phyloP scores from a whole-genome alignment of 2,888 invertebrate genomes.

The Eumerus sabulonum region DNA sequence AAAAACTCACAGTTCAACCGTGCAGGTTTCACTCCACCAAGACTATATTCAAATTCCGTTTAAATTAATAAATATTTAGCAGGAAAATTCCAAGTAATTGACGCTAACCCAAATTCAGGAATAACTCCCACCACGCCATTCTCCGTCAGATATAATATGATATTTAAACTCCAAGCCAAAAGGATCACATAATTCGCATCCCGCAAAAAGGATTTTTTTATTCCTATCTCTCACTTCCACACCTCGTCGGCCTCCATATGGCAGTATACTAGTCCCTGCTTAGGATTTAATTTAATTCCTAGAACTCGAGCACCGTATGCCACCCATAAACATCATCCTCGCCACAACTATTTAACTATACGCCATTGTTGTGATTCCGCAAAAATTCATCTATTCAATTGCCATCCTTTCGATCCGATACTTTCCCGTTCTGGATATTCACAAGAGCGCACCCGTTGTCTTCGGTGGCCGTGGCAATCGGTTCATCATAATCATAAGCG shows the following conservation, averaged over 20 bases:
- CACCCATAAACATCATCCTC: too few species aligned
- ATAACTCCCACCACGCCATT: constrained; percentile 22
- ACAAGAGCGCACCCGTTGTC: neutral
- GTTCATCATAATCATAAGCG: constrained; percentile 5
- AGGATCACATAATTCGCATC: constrained; percentile 33
- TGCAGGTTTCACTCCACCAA: too few species aligned
- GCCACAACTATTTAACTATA: constrained; percentile 43
- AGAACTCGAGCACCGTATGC: constrained; percentile 24
- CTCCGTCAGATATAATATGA: constrained; percentile 36
- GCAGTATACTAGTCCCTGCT: constrained; percentile 13
- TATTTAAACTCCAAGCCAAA: constrained; percentile 27
- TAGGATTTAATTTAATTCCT: constrained; percentile 60
- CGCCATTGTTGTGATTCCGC: constrained; percentile 31
- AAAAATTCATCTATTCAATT: constrained; percentile 38
- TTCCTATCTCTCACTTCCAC: constrained; percentile 16
- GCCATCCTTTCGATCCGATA: constrained; percentile 36
- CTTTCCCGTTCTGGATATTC: constrained; percentile 35
- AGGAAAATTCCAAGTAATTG: constrained; percentile 56
- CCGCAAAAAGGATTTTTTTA: neutral
- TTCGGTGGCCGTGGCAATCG: too few species aligned
- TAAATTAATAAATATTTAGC: constrained; percentile 49
- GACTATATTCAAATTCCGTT: constrained; percentile 55
- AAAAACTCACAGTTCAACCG: too few species aligned
- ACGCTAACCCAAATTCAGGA: constrained; percentile 63
- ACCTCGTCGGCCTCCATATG: neutral